Base-by-base conservation (phyloP, 2,797 vertebrate species). In the Nannoperca australis region DNA sequence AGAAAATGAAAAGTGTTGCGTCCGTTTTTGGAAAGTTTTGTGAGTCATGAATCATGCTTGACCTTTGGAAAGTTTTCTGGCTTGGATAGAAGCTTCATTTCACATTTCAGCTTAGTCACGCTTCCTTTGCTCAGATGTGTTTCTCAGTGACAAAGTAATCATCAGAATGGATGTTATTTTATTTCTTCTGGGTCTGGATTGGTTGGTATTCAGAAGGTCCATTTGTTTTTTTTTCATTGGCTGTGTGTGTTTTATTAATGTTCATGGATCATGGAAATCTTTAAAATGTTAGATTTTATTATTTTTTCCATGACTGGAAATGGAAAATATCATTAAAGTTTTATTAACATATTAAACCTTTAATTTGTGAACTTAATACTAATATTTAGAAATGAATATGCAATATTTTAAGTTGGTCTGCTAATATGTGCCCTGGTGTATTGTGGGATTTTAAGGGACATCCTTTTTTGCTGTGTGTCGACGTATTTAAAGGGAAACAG, bases 41-140 rank as follows among this genome's bases (percentile, higher is more conserved):
- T 83, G 81, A 88, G 88, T 86, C 85, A 81, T 58, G 74, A 72
- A 73, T 87, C 78, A 77, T 61, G 70, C 68, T 73, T 68, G 71
- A 86, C 55, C 20, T 81, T 73, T 61, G 22, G 38, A 77, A 47
- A 44, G 1, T 81, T 76, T 81, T 78, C 32, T 50, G 45, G 44
- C 36, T 65, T 22, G n/a, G 24, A 56, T 30, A 10, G 63, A 81
- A 63, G 72, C 32, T 59, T 60, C 0, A 70, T 81, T 81, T 66
- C 40, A 73, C 44, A 58, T 65, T 76, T 75, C 15, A 68, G 66
- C 42, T 69, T 59, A 22, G 65, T 71, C 63, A 14, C n/a, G 27
- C 60, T 73, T 81, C 32, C 27, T 58, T 18, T 3, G 17, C 1
- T 20, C 20, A 49, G 11, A 65, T 42, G 20, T n/a, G 47, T 65